Evolutionary conservation across 2,888 invertebrate genomes (phyloP).

Genomic region (Unio delphinus): DNA sequence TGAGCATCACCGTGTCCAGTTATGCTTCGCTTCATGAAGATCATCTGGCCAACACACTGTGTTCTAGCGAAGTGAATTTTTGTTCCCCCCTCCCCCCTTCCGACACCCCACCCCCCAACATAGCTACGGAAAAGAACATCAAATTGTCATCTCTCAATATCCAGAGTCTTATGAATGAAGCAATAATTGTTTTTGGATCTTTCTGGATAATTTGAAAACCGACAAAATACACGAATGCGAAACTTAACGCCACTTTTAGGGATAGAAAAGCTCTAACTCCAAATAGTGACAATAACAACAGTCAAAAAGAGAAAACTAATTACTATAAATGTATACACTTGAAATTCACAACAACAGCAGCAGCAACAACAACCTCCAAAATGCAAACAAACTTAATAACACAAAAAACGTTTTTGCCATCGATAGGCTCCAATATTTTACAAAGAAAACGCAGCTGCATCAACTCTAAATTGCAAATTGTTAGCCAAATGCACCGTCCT

Average conservation of each 20-base stretch:
- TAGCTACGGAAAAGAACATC: not conserved
- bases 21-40: not conserved
- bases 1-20: not conserved
- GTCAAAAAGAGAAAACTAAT: constrained; percentile 11
- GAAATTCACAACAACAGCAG: not conserved
- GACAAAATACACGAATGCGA: constrained; percentile 16
- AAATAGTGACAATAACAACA: constrained; percentile 5
- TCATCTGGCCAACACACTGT: not conserved
- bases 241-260: constrained; percentile 8
- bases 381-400: not conserved
- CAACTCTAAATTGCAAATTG: constrained; percentile 6
- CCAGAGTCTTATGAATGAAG: no score
- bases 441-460: constrained; percentile 8
- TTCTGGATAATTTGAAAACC: constrained; percentile 7
- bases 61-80: not conserved
- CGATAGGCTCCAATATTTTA: constrained; percentile 3
- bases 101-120: no score
- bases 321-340: constrained; percentile 11
- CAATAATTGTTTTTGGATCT: constrained; percentile 4
- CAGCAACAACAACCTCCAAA: no score
- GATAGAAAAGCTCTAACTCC: constrained; percentile 7
- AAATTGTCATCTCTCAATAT: no score
- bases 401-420: constrained; percentile 3
- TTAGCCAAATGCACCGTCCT: constrained; percentile 15
- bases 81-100: no score